Conservation (phyloP, 2,888 invertebrate genomes). For the Drosophila anomalata region DNA sequence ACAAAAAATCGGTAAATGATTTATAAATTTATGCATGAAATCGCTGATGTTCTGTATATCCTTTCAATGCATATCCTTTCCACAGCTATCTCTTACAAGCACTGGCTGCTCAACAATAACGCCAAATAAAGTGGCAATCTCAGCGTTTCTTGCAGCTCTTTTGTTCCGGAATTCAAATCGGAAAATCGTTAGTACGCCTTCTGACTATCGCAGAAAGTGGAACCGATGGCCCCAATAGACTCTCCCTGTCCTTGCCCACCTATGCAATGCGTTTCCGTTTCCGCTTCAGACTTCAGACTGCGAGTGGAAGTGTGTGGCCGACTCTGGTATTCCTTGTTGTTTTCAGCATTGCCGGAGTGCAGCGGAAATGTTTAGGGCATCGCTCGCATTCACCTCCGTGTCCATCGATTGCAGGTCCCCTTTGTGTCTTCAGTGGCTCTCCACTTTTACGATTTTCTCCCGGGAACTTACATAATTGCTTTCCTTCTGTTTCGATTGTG, state of each 20-base stretch:
- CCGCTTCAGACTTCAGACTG: conserved; percentile 18
- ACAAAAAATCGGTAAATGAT: too few species aligned
- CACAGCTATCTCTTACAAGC: not conserved
- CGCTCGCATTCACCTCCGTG: conserved; percentile 26
- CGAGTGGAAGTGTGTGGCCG: conserved; percentile 19
- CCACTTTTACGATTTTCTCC: not conserved
- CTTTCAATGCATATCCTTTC: not conserved
- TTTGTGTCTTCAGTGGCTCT: conserved; percentile 16
- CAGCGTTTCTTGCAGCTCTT: not conserved
- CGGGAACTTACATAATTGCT: conserved; percentile 33
- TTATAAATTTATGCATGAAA: too few species aligned
- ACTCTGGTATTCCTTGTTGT: conserved; percentile 41
- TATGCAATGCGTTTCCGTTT: conserved; percentile 46
- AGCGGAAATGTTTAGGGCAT: conserved; percentile 41
- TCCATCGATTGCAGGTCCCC: conserved; percentile 21
- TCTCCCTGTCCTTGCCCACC: conserved; percentile 27
- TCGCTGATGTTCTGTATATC: too few species aligned
- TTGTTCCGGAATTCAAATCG: conserved; percentile 46
- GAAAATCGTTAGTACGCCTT: conserved; percentile 55
- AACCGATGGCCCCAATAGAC: not conserved
- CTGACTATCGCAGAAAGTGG: conserved; percentile 22
- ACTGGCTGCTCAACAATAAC: not conserved
- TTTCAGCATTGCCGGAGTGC: conserved; percentile 33
- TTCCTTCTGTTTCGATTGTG: conserved; percentile 20
- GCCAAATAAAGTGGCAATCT: conserved; percentile 23